A percentile compares a stretch with the other conserved stretches of the same genome.
These are phyloP conservation scores for Eupelmus urozonus DNA, from an alignment of 2,888 invertebrate species.

Conservation along the genomic window DNA sequence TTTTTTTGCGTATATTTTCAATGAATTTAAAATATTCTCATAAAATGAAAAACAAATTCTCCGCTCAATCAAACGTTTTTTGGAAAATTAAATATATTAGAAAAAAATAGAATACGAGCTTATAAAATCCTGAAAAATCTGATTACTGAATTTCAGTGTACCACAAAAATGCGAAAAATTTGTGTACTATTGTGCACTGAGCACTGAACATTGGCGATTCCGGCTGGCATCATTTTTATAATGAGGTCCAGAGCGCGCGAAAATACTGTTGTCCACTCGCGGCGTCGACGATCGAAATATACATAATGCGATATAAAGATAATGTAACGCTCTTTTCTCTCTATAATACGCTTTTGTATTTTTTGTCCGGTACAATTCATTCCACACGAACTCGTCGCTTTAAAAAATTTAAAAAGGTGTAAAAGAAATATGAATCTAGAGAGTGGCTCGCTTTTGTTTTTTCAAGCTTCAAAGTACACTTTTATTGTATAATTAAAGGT, in stretches of 20 bases:
- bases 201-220: neutral
- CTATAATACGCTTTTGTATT: neutral
- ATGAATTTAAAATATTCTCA: no score
- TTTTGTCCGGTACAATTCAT: neutral
- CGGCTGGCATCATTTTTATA: constrained; percentile 50
- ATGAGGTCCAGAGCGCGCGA: constrained; percentile 35
- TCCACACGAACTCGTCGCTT: no score
- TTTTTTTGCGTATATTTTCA: no score
- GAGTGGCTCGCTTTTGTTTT: no score
- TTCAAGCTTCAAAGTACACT: no score
- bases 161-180: neutral
- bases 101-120: neutral
- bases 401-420: no score
- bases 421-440: no score
- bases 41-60: no score
- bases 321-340: constrained; percentile 10
- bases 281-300: constrained; percentile 15
- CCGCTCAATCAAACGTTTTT: no score
- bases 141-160: constrained; percentile 13
- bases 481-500: no score
- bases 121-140: constrained; percentile 25
- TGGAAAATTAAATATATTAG: no score
- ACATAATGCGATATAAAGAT: constrained; percentile 13
- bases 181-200: neutral
- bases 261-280: constrained; percentile 29